Conservation (phyloP, 2,888 invertebrate genomes). For the Lomographa bimaculata region DNA sequence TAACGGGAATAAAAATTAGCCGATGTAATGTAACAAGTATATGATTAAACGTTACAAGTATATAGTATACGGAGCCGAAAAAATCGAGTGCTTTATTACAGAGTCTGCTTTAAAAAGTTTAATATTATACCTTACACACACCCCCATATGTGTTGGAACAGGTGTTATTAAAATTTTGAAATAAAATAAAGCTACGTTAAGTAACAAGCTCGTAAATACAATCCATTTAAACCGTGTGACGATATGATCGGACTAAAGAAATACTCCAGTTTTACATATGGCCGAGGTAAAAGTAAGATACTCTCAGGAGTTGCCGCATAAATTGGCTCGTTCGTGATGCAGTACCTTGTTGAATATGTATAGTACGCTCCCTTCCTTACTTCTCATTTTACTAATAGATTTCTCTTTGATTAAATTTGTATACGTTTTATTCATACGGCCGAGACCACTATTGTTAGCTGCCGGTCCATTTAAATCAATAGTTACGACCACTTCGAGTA, state of each 20-base stretch:
- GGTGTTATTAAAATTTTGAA: background rate
- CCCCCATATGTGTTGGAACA: no score
- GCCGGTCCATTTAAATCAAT: slow-evolving; percentile 65
- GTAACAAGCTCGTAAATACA: slow-evolving; percentile 31
- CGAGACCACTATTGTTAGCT: slow-evolving; percentile 73
- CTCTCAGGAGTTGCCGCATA: slow-evolving; percentile 78
- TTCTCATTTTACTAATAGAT: slow-evolving; percentile 84
- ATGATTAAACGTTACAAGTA: no score
- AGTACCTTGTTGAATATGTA: slow-evolving; percentile 83
- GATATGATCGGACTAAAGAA: slow-evolving; percentile 70
- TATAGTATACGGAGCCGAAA: no score
- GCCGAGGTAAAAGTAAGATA: slow-evolving; percentile 76
- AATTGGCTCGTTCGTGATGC: slow-evolving; percentile 82
- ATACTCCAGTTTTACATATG: slow-evolving; percentile 80
- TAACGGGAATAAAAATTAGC: no score
- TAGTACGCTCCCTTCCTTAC: slow-evolving; percentile 82
- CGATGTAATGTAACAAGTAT: no score
- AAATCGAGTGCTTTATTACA: no score
- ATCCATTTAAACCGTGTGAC: slow-evolving; percentile 59
- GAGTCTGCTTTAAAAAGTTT: no score
- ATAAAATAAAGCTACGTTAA: slow-evolving; percentile 12
- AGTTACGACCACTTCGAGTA: slow-evolving; percentile 48
- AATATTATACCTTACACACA: no score
- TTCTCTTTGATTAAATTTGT: slow-evolving; percentile 84
- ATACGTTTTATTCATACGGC: slow-evolving; percentile 75